These are phyloP conservation scores for Zaprionus taronus DNA, from an alignment of 1,140 invertebrate species.

Conservation along the genomic window DNA sequence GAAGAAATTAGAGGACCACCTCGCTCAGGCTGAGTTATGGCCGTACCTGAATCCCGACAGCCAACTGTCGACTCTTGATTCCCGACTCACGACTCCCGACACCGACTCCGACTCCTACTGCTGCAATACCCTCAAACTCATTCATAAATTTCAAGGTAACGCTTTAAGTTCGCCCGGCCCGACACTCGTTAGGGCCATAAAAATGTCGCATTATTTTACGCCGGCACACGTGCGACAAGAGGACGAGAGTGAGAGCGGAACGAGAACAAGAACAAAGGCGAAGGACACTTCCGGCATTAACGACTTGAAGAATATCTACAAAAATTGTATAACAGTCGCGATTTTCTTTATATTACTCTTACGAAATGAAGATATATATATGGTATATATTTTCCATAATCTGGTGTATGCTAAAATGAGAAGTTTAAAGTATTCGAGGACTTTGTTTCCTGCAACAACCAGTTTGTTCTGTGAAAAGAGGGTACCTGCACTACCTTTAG, in stretches of 20 bases:
- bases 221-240: constrained; percentile 49
- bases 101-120: background rate
- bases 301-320: constrained; percentile 58
- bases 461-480: background rate
- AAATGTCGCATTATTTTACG: constrained; percentile 78
- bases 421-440: no score
- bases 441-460: background rate
- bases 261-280: constrained; percentile 29
- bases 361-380: background rate
- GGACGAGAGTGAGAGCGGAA: constrained; percentile 16
- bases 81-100: background rate
- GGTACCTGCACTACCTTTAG: background rate
- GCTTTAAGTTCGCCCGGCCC: constrained; percentile 59
- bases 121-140: constrained; percentile 54
- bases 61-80: constrained; percentile 1
- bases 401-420: no score
- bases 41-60: constrained; percentile 26
- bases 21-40: constrained; percentile 39
- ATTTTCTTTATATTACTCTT: background rate
- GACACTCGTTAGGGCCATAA: constrained; percentile 73
- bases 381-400: background rate
- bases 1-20: constrained; percentile 26
- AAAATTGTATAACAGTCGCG: background rate
- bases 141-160: constrained; percentile 76
- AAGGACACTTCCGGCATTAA: constrained; percentile 76